Base-by-base conservation (phyloP, 1,140 invertebrate species). In the Adelges cooleyi region DNA sequence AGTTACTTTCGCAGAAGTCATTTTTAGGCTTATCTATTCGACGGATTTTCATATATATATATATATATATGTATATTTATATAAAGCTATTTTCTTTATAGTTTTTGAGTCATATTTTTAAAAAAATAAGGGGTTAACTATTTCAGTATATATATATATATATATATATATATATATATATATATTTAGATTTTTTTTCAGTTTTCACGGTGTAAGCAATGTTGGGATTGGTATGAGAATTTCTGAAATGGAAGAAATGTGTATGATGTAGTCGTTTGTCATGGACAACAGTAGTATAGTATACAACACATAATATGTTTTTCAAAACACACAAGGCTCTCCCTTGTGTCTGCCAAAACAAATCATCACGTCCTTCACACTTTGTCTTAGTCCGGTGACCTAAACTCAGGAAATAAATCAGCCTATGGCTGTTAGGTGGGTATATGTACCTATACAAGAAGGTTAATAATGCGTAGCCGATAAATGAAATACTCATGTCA, bases 401-500 rank as follows among this genome's bases (percentile, higher is more conserved):
- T 13, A 10, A n/a, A 23, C 8, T 59, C 25, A 25, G 20, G 25
- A 44, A 10, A 15, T 11, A 1, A 46, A 59, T 40, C n/a, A 17
- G 40, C n/a, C n/a, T 13, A 18, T 54, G 36, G 40, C 40, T 29
- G 20, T 13, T 25, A 15, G 22, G 13, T 3, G 29, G 29, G 18
- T 40, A 18, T 38, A 18, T 52, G 29, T 9, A 18, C 15, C 17
- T n/a, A 17, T 36, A 27, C n/a, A 56, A n/a, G 23, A 18, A 11
- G 23, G 20, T 46, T 44, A 59, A 59, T 46, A 59, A 59, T 4
- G n/a, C 23, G 8, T 18, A 10, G 23, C 25, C 17, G 44, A 44
- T 44, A 59, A 44, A 25, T 22, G 42, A 44, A 42, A 59, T 6
- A n/a, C 15, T 27, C 54, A 59, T 17, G 23, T 59, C n/a, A 59